These are phyloP conservation scores for Drosophila barbarae DNA, from an alignment of 2,888 invertebrate genomes.

Conservation along the genomic window DNA sequence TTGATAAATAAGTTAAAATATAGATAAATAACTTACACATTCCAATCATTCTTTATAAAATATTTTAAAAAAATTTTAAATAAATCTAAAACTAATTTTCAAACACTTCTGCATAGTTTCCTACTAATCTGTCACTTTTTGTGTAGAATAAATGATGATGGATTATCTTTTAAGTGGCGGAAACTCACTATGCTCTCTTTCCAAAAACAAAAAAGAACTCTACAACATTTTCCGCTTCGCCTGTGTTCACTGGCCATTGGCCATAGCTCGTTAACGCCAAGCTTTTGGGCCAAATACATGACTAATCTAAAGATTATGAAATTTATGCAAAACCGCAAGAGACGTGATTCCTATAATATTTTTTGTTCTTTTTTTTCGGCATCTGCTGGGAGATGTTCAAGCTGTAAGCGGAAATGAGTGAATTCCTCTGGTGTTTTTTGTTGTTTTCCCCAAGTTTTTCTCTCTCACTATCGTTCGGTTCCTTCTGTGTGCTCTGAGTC, in stretches of 20 bases:
- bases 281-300: conserved; percentile 40
- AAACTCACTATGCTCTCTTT: background rate
- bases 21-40: background rate
- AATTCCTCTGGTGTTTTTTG: conserved; percentile 62
- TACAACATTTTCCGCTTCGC: conserved; percentile 28
- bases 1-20: background rate
- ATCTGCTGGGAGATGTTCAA: conserved; percentile 25
- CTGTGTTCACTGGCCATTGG: conserved; percentile 35
- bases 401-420: conserved; percentile 69
- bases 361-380: conserved; percentile 12
- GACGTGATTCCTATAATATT: conserved; percentile 34
- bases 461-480: conserved; percentile 24
- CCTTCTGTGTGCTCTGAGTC: conserved; percentile 61
- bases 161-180: conserved; percentile 13
- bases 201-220: background rate
- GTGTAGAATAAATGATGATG: background rate
- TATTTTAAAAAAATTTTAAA: background rate
- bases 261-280: conserved; percentile 33
- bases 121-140: background rate
- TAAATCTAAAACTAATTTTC: too few relatives aligned
- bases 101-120: background rate
- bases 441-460: conserved; percentile 36
- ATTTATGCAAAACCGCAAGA: conserved; percentile 61
- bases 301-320: conserved; percentile 66
- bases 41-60: background rate